Conservation (phyloP, 2,888 invertebrate genomes). For the Nineta flava region DNA sequence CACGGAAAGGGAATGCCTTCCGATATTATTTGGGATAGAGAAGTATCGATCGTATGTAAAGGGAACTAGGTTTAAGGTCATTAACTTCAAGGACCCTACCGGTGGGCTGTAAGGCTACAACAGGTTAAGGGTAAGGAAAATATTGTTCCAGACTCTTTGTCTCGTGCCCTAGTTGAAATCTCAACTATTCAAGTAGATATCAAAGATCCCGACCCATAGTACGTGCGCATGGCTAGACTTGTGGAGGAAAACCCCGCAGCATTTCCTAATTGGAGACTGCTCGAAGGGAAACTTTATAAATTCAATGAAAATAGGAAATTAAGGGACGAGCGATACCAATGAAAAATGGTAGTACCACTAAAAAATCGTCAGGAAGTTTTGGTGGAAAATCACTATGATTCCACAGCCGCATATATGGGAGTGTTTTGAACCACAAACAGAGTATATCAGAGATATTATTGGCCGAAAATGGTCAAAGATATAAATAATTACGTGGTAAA, state of each 20-base stretch:
- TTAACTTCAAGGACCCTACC: conserved; percentile 12
- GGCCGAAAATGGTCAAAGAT: conserved; percentile 14
- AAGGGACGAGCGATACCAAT: background rate
- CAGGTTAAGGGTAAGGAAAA: conserved; percentile 11
- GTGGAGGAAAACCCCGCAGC: background rate
- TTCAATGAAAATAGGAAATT: background rate
- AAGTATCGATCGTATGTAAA: conserved; percentile 15
- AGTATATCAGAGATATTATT: conserved; percentile 11
- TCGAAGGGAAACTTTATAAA: conserved; percentile 1
- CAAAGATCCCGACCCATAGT: background rate
- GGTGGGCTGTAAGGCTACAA: conserved; percentile 11
- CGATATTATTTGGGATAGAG: conserved; percentile 13
- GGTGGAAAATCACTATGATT: conserved; percentile 8
- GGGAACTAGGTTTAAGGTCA: conserved; percentile 15
- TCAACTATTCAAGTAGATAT: background rate
- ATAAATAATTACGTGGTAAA: conserved; percentile 9
- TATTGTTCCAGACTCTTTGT: conserved; percentile 11
- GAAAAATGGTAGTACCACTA: conserved; percentile 11
- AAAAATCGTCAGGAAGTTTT: background rate
- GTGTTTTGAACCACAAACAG: conserved; percentile 11
- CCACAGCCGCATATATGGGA: conserved; percentile 12
- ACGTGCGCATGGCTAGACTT: background rate
- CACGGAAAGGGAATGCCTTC: conserved; percentile 16
- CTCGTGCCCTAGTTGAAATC: background rate
- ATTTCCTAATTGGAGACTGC: conserved; percentile 7